phyloP scores from a whole-genome alignment of 1,140 invertebrate species.

The Maniola jurtina region DNA sequence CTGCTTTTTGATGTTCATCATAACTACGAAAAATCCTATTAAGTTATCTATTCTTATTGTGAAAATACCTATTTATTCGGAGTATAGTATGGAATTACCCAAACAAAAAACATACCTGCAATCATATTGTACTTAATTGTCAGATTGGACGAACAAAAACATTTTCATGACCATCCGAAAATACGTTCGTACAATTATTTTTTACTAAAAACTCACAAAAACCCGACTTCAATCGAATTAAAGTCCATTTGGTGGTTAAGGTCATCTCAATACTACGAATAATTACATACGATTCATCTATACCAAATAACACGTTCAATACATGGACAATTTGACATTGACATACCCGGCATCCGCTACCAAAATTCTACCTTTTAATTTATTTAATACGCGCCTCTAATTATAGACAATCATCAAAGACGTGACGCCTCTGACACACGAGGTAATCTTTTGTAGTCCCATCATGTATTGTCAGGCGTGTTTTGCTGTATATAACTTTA shows the following conservation, averaged over 20 bases:
- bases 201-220: slow-evolving; percentile 14
- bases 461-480: slow-evolving; percentile 63
- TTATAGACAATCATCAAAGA: slow-evolving; percentile 64
- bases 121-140: slow-evolving; percentile 4
- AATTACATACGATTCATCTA: slow-evolving; percentile 25
- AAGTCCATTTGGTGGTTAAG: slow-evolving; percentile 23
- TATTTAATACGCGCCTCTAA: slow-evolving; percentile 68
- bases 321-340: slow-evolving; percentile 48
- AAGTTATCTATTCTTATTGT: too few relatives aligned
- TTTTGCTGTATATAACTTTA: slow-evolving; percentile 59
- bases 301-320: slow-evolving; percentile 34
- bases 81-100: neutral
- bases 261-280: slow-evolving; percentile 32
- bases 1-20: too few relatives aligned
- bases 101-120: neutral
- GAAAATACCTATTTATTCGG: neutral
- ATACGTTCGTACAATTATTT: slow-evolving; percentile 21
- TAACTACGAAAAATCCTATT: too few relatives aligned
- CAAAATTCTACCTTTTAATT: slow-evolving; percentile 61
- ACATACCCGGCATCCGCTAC: slow-evolving; percentile 49
- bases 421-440: slow-evolving; percentile 67
- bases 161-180: slow-evolving; percentile 4
- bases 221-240: slow-evolving; percentile 17
- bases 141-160: slow-evolving; percentile 10
- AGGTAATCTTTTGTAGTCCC: slow-evolving; percentile 72